Percentiles rank a stretch among this genome's conserved stretches.
Conservation (phyloP, 2,888 invertebrate genomes). For the Ptychoptera albimana region DNA sequence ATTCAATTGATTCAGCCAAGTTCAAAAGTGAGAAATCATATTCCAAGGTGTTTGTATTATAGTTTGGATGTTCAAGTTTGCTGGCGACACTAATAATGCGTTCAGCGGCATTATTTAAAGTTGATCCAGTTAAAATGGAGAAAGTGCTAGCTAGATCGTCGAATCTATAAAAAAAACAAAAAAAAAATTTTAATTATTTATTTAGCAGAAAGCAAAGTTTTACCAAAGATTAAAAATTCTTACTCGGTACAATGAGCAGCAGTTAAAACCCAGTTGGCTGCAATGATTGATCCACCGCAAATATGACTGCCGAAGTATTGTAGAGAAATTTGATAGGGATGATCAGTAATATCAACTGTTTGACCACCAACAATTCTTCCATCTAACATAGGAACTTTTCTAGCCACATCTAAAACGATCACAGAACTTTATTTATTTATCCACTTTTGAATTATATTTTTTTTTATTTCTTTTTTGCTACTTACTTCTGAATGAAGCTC, state of each 20-base stretch:
- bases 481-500: no score
- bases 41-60: constrained; percentile 24
- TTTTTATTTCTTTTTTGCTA: no score
- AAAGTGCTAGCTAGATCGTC: constrained; percentile 9
- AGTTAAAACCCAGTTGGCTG: constrained; percentile 24
- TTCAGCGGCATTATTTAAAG: constrained; percentile 28
- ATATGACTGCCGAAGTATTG: constrained; percentile 23
- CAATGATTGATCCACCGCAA: constrained; percentile 32
- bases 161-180: constrained; percentile 4
- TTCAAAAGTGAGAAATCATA: constrained; percentile 30
- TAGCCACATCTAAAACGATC: neutral
- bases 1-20: constrained; percentile 17
- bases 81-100: constrained; percentile 32
- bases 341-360: constrained; percentile 22
- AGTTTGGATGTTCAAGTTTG: constrained; percentile 27
- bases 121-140: constrained; percentile 27
- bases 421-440: neutral
- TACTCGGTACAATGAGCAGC: constrained; percentile 31
- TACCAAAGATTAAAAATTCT: constrained; percentile 8
- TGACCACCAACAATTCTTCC: constrained; percentile 32
- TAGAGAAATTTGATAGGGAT: constrained; percentile 33
- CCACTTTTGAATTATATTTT: no score
- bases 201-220: neutral
- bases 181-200: neutral
- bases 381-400: constrained; percentile 22